phyloP scores from a whole-genome alignment of 2,888 invertebrate species.

The Auanema freiburgensis region DNA sequence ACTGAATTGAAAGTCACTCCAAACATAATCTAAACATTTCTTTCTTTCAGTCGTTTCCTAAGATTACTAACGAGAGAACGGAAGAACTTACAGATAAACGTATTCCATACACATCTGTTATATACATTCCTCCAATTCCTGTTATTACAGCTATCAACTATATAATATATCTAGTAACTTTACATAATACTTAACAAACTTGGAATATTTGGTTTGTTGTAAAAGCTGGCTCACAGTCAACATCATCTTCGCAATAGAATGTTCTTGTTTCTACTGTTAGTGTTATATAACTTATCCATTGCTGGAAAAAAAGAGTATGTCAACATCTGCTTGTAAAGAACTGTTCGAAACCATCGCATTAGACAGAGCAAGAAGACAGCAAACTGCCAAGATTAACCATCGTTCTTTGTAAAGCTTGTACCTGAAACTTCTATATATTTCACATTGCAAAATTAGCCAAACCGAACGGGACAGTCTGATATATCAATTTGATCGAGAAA shows the following conservation, averaged over 20 bases:
- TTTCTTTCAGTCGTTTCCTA: not conserved
- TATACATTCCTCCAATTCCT: constrained; percentile 58
- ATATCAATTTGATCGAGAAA: too few species aligned
- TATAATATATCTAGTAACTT: not conserved
- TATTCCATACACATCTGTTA: constrained; percentile 63
- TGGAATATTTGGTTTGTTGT: constrained; percentile 56
- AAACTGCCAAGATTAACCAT: constrained; percentile 52
- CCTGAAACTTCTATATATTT: not conserved
- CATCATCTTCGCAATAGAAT: constrained; percentile 44
- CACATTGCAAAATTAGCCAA: not conserved
- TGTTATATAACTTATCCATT: constrained; percentile 57
- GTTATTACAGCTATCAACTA: constrained; percentile 56
- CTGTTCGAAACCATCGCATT: constrained; percentile 53
- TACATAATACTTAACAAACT: constrained; percentile 16
- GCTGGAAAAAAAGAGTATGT: constrained; percentile 28
- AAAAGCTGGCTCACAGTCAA: constrained; percentile 43
- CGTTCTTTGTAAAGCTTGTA: constrained; percentile 40
- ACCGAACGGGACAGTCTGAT: not conserved
- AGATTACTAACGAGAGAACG: not conserved
- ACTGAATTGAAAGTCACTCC: constrained; percentile 4
- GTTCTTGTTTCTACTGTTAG: constrained; percentile 39
- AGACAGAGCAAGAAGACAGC: constrained; percentile 56
- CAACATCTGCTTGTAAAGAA: not conserved
- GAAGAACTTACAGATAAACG: constrained; percentile 44
- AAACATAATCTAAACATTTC: not conserved